Evolutionary conservation across 2,797 vertebrate species (phyloP), one percentile per base, ranked within the genome.

Genomic region (Danio jaintianensis): DNA sequence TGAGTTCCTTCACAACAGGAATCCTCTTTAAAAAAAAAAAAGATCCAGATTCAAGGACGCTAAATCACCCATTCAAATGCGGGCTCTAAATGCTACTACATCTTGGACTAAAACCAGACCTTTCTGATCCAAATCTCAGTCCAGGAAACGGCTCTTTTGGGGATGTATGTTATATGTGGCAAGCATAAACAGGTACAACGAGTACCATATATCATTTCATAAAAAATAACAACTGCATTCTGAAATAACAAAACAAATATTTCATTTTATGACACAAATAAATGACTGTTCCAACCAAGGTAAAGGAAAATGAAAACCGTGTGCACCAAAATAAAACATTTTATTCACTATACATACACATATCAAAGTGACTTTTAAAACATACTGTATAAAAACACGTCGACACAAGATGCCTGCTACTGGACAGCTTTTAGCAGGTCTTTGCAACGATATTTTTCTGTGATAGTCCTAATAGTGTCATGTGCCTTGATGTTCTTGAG

Each of bases 401-500:
- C 4, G 6, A 72, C 9, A 71, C 13, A 36, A 53, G 7, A 48
- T 22, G 29, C 16, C 42, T 36, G 18, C 47, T 79, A 80, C 4
- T 18, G 36, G 29, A 86, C 84, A 70, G 90, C 82, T 74, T 93
- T 90, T 81, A 93, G 88, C 78, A 92, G 87, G 55, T 95, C 93
- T 83, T 95, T 91, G 79, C 94, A 93, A 79, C 93, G 90, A 75
- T 95, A 90, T 81, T 96, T 94, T 62, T 93, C 90, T 76, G 93
- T 90, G 74, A 98, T 82, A 40, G 90, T 86, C 86, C 94, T 89
- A 48, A 94, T 94, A 13, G 92, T 87, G 76, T 88, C 89, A 67
- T 95, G 80, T 86, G 95, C 95, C 85, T 94, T 92, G 81, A 98
- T 89, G 86, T 86, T 92, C 85, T 94, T 86, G 79, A 99, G 84